phyloP scores from a whole-genome alignment of 2,888 invertebrate species.

The Vesta saturnalis region DNA sequence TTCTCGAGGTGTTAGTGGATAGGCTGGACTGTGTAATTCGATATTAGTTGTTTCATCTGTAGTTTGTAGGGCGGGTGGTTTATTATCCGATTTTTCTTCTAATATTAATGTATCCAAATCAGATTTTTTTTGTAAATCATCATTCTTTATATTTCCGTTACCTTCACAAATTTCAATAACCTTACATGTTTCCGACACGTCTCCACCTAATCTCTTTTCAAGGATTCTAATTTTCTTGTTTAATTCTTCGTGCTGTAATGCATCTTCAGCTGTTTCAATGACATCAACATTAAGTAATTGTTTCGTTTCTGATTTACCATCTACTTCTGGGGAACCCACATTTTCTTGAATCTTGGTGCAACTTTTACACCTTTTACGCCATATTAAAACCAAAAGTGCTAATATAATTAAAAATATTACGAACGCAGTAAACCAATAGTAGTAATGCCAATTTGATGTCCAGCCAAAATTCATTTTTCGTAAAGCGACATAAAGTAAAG shows the following conservation, averaged over 20 bases:
- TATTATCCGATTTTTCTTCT: too few relatives aligned
- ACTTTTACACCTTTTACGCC: constrained; percentile 13
- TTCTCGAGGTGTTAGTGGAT: constrained; percentile 30
- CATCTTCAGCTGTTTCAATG: neutral
- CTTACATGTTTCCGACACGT: too few relatives aligned
- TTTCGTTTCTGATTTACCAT: neutral
- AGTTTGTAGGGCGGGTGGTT: neutral
- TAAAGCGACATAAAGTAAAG: constrained; percentile 23
- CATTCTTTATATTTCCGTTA: neutral
- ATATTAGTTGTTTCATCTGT: constrained; percentile 12
- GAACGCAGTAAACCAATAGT: constrained; percentile 26
- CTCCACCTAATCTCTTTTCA: neutral
- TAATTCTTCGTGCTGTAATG: neutral
- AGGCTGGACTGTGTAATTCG: constrained; percentile 28
- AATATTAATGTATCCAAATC: too few relatives aligned
- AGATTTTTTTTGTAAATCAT: too few relatives aligned
- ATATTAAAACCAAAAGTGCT: constrained; percentile 18
- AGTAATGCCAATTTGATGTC: constrained; percentile 20
- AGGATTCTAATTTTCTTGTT: neutral
- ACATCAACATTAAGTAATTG: neutral
- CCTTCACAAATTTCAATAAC: too few relatives aligned
- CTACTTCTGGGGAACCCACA: neutral
- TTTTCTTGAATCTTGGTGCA: neutral
- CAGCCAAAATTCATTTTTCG: constrained; percentile 6
- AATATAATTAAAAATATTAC: constrained; percentile 27